Conservation (phyloP, 2,113 vertebrate genomes). For the Heteronetta atricapilla region DNA sequence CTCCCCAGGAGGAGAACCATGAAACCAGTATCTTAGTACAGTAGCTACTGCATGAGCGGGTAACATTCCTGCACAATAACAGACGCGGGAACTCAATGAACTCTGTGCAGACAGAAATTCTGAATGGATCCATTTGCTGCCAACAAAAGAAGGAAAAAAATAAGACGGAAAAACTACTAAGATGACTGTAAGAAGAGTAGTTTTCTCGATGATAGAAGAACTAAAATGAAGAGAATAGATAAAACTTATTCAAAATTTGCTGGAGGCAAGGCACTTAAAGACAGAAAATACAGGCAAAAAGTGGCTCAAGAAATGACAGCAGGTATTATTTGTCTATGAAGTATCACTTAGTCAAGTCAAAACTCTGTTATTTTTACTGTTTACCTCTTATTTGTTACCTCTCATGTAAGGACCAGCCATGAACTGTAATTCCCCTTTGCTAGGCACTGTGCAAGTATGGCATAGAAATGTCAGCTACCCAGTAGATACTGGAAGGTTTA, state of each 20-base stretch:
- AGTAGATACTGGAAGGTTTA: neutral
- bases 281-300: neutral
- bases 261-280: neutral
- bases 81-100: neutral
- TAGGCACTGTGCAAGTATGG: neutral
- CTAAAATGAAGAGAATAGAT: neutral
- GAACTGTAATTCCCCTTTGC: neutral
- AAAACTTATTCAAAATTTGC: neutral
- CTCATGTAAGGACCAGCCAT: neutral
- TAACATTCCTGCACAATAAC: constrained; percentile 69
- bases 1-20: constrained; percentile 70
- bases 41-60: constrained; percentile 77
- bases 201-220: neutral
- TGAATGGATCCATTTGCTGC: constrained; percentile 82
- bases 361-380: neutral
- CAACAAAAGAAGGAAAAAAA: neutral
- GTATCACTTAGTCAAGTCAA: neutral
- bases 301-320: neutral
- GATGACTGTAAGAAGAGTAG: neutral
- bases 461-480: neutral
- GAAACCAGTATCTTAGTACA: constrained; percentile 84
- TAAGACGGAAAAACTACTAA: neutral
- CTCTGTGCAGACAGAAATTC: constrained; percentile 74
- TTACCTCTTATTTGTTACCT: neutral
- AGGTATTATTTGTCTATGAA: neutral